Percentiles rank a stretch among this genome's conserved stretches.
These are phyloP conservation scores for Cataglyphis altisquamis DNA, from an alignment of 2,888 invertebrate genomes.

Conservation along the genomic window DNA sequence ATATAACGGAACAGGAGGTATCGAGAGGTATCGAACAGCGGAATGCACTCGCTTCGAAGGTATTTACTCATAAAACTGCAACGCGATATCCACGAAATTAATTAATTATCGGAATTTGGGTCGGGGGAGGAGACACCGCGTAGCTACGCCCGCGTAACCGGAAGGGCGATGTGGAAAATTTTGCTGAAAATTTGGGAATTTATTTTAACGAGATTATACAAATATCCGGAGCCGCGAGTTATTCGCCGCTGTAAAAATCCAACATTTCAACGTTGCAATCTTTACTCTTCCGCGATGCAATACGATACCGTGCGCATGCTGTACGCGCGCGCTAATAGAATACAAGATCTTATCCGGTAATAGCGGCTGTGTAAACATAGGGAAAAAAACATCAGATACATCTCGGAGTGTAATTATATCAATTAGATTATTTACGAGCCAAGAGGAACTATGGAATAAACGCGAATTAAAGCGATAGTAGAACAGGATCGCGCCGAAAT, in stretches of 20 bases:
- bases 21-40: constrained; percentile 25
- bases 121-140: constrained; percentile 36
- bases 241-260: constrained; percentile 37
- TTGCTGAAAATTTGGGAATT: constrained; percentile 47
- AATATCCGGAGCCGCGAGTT: constrained; percentile 26
- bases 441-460: background rate
- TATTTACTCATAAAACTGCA: constrained; percentile 56
- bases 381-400: background rate
- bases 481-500: constrained; percentile 7
- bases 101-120: constrained; percentile 53
- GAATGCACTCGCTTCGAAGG: constrained; percentile 50
- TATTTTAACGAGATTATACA: constrained; percentile 52
- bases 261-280: constrained; percentile 2
- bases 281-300: background rate
- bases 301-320: background rate
- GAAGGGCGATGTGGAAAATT: constrained; percentile 52
- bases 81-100: constrained; percentile 51
- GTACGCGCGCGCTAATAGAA: background rate
- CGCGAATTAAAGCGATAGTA: constrained; percentile 26
- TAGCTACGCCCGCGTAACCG: constrained; percentile 22
- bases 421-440: constrained; percentile 18
- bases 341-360: background rate
- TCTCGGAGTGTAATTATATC: constrained; percentile 12
- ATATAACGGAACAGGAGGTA: constrained; percentile 28
- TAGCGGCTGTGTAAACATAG: background rate